Conservation (phyloP, 2,797 vertebrate species). For the Xenopus petersii region DNA sequence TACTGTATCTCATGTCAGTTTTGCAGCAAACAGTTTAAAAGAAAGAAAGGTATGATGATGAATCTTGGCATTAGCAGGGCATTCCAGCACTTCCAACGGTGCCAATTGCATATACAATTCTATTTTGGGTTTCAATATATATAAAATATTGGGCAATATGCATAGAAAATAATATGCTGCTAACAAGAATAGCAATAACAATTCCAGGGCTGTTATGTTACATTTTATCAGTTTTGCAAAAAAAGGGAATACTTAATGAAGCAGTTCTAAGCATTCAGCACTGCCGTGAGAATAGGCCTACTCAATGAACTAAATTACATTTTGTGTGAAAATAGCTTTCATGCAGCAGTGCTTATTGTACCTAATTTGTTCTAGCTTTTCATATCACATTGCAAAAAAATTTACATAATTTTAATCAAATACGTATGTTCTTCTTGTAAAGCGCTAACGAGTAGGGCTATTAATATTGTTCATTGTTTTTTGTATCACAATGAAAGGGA, state of each 20-base stretch:
- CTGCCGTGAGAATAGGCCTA: background rate
- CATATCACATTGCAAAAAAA: background rate
- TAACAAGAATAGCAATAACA: background rate
- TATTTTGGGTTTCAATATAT: too few species aligned
- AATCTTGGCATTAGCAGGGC: too few species aligned
- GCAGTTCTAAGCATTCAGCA: background rate
- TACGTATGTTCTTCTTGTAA: constrained; percentile 2
- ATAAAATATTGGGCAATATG: too few species aligned
- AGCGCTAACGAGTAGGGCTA: background rate
- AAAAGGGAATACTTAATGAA: constrained; percentile 1
- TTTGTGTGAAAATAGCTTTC: background rate
- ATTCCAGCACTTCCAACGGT: too few species aligned
- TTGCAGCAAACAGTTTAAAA: too few species aligned
- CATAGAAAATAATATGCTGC: background rate
- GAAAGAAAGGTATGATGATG: too few species aligned
- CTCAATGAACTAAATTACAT: background rate
- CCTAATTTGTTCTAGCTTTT: constrained; percentile 5
- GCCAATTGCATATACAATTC: too few species aligned
- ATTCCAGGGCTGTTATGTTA: background rate
- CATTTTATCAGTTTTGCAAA: background rate
- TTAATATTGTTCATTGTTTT: background rate
- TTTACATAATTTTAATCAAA: constrained; percentile 10
- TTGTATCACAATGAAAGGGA: background rate
- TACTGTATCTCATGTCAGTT: too few species aligned
- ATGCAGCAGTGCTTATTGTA: constrained; percentile 4